Base-by-base conservation (phyloP, 2,888 invertebrate species). In the Diploptera punctata region DNA sequence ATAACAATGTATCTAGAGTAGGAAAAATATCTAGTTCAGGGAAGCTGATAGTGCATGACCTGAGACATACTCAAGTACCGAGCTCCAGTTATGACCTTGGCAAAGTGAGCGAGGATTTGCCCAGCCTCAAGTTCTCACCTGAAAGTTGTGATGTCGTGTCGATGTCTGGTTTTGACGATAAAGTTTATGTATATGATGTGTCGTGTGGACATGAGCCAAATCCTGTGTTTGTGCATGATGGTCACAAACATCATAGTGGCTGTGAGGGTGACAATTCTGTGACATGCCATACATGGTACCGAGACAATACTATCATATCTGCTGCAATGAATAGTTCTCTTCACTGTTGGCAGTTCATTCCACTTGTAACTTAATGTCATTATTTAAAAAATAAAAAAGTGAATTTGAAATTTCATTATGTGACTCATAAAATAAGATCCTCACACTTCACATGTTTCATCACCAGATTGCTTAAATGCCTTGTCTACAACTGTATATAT, bases 111-210 rank as follows among this genome's bases (percentile, higher is more conserved):
- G n/a, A n/a, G n/a, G n/a, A n/a, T n/a, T n/a, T n/a, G n/a, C n/a
- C n/a, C n/a, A n/a, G n/a, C n/a, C n/a, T n/a, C n/a, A n/a, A n/a
- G n/a, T 57, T 71, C 44, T 38, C 60, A 24, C 67, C 54, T 31
- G 24, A 21, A 16, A 18, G 44, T n/a, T 10, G n/a, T 5, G 26
- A 7, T 16, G 3, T 21, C 5, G 29, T 72, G 21, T 72, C 72
- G 19, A 21, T 60, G 26, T 72, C 72, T 44, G 72, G 72, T 29
- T 72, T 72, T 72, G 60, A 72, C 68, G 47, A 43, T 18, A 60
- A 72, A 44, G 60, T 72, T 19, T 68, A 72, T 44, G 24, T 72
- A n/a, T 67, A 60, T 31, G 49, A 68, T 31, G 47, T 49, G 5
- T 47, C 21, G 29, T 44, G 21, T 9, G 38, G 19, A 38, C 31